These are phyloP conservation scores for Leptinotarsa lineolata DNA, from an alignment of 1,140 invertebrate genomes.

Conservation along the genomic window DNA sequence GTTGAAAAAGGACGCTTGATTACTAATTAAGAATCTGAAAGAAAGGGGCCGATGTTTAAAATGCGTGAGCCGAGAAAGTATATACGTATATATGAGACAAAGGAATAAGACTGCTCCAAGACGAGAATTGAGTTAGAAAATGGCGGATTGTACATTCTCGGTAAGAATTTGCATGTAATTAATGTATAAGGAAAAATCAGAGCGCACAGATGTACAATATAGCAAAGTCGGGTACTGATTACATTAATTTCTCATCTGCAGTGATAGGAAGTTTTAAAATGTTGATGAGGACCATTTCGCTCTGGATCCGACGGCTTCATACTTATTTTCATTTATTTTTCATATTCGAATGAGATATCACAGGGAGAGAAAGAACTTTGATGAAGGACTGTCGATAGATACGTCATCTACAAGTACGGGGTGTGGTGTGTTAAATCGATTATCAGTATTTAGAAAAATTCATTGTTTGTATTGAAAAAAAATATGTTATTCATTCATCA, in stretches of 20 bases:
- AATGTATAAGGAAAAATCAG: constrained; percentile 56
- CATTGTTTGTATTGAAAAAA: too few species aligned
- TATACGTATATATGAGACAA: constrained; percentile 56
- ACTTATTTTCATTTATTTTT: constrained; percentile 8
- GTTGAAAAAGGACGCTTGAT: constrained; percentile 45
- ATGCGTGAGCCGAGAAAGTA: constrained; percentile 56
- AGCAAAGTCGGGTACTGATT: constrained; percentile 38
- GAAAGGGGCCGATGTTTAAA: constrained; percentile 56
- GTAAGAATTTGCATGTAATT: constrained; percentile 57
- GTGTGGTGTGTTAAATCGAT: too few species aligned
- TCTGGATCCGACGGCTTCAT: constrained; percentile 1
- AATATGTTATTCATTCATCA: too few species aligned
- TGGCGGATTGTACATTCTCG: constrained; percentile 55
- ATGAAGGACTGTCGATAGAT: too few species aligned
- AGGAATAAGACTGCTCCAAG: constrained; percentile 52
- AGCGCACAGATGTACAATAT: constrained; percentile 46
- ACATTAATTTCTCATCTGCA: constrained; percentile 41
- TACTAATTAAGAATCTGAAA: constrained; percentile 57
- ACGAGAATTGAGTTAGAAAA: constrained; percentile 54
- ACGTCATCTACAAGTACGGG: too few species aligned
- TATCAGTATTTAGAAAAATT: too few species aligned
- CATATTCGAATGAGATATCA: constrained; percentile 2
- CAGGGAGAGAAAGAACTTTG: neutral
- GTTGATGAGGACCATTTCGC: constrained; percentile 23
- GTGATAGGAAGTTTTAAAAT: constrained; percentile 33